A percentile compares a stretch with the other conserved stretches of the same genome.
Evolutionary conservation across 2,113 vertebrate species (phyloP).

Genomic region (Platichthys stellatus): DNA sequence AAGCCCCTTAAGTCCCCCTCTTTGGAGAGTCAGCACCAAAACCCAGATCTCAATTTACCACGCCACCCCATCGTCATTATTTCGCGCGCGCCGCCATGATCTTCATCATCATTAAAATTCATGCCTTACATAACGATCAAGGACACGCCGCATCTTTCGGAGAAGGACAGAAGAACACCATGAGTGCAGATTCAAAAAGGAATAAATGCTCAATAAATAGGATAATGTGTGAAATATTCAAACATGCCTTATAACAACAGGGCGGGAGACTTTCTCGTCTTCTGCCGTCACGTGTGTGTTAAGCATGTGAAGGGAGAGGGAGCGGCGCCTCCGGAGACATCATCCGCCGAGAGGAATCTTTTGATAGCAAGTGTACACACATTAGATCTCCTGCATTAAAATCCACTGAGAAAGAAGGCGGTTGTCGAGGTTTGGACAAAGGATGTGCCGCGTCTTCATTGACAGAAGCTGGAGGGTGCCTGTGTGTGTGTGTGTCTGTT

Average conservation of each 20-base stretch:
- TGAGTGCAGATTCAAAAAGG: slow-evolving; percentile 39
- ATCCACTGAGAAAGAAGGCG: neutral
- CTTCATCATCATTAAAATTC: slow-evolving; percentile 55
- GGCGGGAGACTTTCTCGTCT: slow-evolving; percentile 53
- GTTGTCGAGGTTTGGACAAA: slow-evolving; percentile 26
- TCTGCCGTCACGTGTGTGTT: slow-evolving; percentile 67
- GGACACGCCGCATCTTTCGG: slow-evolving; percentile 24
- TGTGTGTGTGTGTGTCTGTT: slow-evolving; percentile 10
- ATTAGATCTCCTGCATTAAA: slow-evolving; percentile 47
- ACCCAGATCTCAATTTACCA: slow-evolving; percentile 65
- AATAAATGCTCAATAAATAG: slow-evolving; percentile 37
- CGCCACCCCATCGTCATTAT: slow-evolving; percentile 55
- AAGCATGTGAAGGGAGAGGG: slow-evolving; percentile 58
- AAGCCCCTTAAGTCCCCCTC: slow-evolving; percentile 60
- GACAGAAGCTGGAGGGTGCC: slow-evolving; percentile 5
- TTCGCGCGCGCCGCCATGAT: slow-evolving; percentile 41
- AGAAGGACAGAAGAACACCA: slow-evolving; percentile 32
- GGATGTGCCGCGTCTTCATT: slow-evolving; percentile 4
- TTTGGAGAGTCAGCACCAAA: slow-evolving; percentile 58
- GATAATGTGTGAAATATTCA: slow-evolving; percentile 63
- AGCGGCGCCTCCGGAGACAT: slow-evolving; percentile 56
- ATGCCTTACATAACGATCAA: slow-evolving; percentile 56
- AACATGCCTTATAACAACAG: slow-evolving; percentile 68
- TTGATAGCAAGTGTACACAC: slow-evolving; percentile 57
- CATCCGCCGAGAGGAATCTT: slow-evolving; percentile 45